Base-by-base conservation (phyloP, 2,113 vertebrate genomes). In the Nymphicus hollandicus region DNA sequence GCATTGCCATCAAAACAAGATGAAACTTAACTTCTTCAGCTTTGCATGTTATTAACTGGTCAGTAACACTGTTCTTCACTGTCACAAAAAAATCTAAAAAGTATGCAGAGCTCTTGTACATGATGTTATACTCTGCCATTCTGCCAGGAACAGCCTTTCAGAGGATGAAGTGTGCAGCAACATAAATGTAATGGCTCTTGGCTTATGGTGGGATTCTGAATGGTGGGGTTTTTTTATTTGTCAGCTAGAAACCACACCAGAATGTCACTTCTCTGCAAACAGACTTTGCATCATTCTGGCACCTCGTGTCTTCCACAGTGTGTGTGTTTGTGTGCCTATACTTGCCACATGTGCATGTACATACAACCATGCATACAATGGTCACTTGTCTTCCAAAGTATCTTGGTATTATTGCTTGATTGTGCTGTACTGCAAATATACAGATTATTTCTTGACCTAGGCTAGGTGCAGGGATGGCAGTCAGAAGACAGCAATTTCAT, bases 321-420 rank as follows among this genome's bases (percentile, higher is more conserved):
- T 13, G 35, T 46, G 5, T 24, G 35, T 19, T 13, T n/a, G 3
- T 22, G 37, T 31, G 28, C 11, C 29, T 43, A 18, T 60, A 25
- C 11, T 52, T 56, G 46, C 24, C 18, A 2, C 27, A 24, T 17
- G 17, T 23, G 7, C 19, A 2, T 25, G 28, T 11, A 33, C 0
- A 1, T 39, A 23, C 41, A 78, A 23, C 11, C 18, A 28, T 5
- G 8, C 31, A 68, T 9, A n/a, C 0, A 1, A 11, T 24, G 19
- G 17, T 47, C 24, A 5, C 55, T 33, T 44, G 7, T 66, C 41
- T 84, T 81, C 60, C 65, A 74, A 70, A 84, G 58, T 39, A 37
- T 11, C 77, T 74, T 41, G 15, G 25, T 49, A 23, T 39, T 77
- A 22, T 29, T 66, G 7, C 6, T 53, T 0, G 0, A 16, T 10